Evolutionary conservation across 2,888 invertebrate genomes (phyloP).

Genomic region (Julus scandinavius): DNA sequence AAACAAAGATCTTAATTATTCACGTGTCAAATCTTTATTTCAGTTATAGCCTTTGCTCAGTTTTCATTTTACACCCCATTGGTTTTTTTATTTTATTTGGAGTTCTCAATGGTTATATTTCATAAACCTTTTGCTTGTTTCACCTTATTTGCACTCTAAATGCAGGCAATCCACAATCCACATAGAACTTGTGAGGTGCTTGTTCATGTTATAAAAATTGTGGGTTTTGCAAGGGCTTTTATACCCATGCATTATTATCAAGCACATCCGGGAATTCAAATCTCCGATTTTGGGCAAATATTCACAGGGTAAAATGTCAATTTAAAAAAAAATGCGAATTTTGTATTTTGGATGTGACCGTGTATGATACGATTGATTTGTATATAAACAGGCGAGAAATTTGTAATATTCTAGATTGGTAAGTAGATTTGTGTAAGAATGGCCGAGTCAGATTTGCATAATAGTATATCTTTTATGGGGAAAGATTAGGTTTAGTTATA

Average conservation of each 20-base stretch:
- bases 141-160: background rate
- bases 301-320: background rate
- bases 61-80: background rate
- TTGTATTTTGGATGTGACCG: background rate
- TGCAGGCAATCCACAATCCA: too few relatives aligned
- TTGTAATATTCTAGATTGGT: background rate
- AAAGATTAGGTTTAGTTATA: background rate
- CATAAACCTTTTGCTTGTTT: background rate
- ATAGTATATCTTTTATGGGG: background rate
- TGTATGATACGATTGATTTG: background rate
- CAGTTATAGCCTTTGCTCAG: background rate
- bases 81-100: background rate
- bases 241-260: background rate
- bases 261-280: background rate
- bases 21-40: background rate
- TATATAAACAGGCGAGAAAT: background rate
- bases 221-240: background rate
- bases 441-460: background rate
- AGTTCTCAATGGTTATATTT: background rate
- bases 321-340: background rate
- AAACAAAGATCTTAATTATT: background rate
- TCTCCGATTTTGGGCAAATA: background rate
- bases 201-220: background rate
- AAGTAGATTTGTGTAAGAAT: background rate
- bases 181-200: too few relatives aligned